A percentile compares a stretch with the other conserved stretches of the same genome.
Conservation (phyloP, 2,113 vertebrate genomes). For the Eublepharis macularius region DNA sequence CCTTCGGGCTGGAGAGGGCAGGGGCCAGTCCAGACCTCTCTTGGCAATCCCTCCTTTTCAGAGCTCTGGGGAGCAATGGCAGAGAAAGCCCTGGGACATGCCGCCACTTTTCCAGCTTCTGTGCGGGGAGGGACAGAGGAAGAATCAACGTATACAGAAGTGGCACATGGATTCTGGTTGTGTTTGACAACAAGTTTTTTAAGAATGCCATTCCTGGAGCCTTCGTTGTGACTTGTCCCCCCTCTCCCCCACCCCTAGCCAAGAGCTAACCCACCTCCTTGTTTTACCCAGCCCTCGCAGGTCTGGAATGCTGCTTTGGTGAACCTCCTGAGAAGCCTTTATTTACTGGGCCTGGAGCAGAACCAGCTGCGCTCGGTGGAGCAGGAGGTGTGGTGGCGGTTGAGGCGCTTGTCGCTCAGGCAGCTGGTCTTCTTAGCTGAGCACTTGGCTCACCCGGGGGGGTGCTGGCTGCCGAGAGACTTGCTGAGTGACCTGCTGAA, state of each 20-base stretch:
- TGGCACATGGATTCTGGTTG: no score
- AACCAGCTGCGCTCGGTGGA: constrained; percentile 74
- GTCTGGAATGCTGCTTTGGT: constrained; percentile 83
- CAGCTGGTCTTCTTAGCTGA: constrained; percentile 73
- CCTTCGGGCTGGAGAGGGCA: no score
- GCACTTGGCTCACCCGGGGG: constrained; percentile 11
- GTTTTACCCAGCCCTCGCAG: constrained; percentile 62
- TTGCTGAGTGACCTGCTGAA: constrained; percentile 76
- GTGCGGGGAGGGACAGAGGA: no score
- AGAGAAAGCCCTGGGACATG: no score
- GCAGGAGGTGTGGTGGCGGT: constrained; percentile 87
- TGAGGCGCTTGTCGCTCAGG: constrained; percentile 79
- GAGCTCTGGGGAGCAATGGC: no score
- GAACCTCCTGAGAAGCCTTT: constrained; percentile 76
- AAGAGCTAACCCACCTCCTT: accelerated
- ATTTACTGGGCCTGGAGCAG: constrained; percentile 54
- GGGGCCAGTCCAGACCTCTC: no score
- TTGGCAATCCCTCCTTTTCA: no score
- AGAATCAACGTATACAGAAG: no score
- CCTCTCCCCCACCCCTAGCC: accelerated
- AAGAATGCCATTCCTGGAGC: no score
- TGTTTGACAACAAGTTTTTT: no score
- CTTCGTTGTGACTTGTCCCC: no score
- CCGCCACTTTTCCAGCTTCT: no score
- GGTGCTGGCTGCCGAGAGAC: constrained; percentile 24